Evolutionary conservation across 2,113 vertebrate species (phyloP), one percentile per base, ranked within the genome.

Genomic region (Rhea pennata): DNA sequence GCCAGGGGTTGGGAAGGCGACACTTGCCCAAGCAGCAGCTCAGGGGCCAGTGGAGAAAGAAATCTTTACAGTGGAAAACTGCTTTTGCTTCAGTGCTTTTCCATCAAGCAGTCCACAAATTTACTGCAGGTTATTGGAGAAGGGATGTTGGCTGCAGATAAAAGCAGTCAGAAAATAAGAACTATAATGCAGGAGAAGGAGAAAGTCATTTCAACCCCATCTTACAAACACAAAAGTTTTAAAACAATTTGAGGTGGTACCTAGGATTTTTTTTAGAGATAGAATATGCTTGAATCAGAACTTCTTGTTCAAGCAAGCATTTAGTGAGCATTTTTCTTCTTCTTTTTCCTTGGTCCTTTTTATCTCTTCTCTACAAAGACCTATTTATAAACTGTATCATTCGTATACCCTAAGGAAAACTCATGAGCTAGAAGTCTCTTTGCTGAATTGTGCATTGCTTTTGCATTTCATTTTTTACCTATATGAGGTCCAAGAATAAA

Each of bases 351-450:
- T 17, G 17, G 48, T 40, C 76, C 48, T 81, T 90, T 84, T 81
- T 66, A n/a, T 42, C 59, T 44, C 29, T 31, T 44, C 39, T 73
- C 58, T 79, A 16, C n/a, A 64, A 5, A 22, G 13, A 88, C 62
- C 42, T 67, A 36, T 88, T 73, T 81, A 65, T 73, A 90, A 72
- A 64, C 48, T 51, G 23, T 12, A 40, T 15, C 15, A 20, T 72
- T 84, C 81, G 16, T 46, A 46, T 64, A 48, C 90, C 95, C 66
- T 59, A 73, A 56, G 75, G 81, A 66, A 81, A 69, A 44, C 53
- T 92, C 51, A 42, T 13, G 26, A 69, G 77, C 31, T 88, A 24
- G n/a, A 94, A 77, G 36, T 29, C 64, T 77, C 84, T 72, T 64
- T 70, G 66, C 65, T 42, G 53, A 53, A 56, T 76, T 90, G 76